Percentiles rank a stretch among this genome's conserved stretches.
Evolutionary conservation across 2,888 invertebrate species (phyloP).

Genomic region (Escarpia spicata): DNA sequence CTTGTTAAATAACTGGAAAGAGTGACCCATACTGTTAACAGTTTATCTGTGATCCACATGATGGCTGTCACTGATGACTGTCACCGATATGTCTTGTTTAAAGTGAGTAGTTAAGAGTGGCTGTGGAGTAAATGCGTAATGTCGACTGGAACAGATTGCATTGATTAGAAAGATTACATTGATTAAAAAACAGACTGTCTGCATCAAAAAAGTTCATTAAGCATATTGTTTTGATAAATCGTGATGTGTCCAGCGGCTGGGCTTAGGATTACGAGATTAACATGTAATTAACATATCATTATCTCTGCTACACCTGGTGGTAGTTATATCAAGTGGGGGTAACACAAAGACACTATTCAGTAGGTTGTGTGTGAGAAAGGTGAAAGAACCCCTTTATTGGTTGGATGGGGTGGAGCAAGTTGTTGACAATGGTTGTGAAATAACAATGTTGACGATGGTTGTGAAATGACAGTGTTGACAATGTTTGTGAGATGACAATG

Average conservation of each 20-base stretch:
- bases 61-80: too few relatives aligned
- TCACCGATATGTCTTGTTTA: not conserved
- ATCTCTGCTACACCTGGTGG: not conserved
- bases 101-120: not conserved
- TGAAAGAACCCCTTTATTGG: not conserved
- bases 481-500: too few relatives aligned
- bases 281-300: not conserved
- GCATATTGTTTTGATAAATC: not conserved
- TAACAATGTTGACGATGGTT: not conserved
- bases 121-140: not conserved
- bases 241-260: not conserved
- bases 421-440: not conserved
- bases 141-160: not conserved
- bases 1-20: not conserved
- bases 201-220: not conserved
- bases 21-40: not conserved
- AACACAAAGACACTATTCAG: not conserved
- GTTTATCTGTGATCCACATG: not conserved
- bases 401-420: not conserved
- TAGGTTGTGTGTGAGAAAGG: not conserved
- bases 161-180: not conserved
- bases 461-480: too few relatives aligned
- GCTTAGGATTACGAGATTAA: not conserved
- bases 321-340: not conserved
- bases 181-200: conserved; percentile 4